These are phyloP conservation scores for Ectemnius continuus DNA, from an alignment of 2,888 invertebrate species.

Conservation along the genomic window DNA sequence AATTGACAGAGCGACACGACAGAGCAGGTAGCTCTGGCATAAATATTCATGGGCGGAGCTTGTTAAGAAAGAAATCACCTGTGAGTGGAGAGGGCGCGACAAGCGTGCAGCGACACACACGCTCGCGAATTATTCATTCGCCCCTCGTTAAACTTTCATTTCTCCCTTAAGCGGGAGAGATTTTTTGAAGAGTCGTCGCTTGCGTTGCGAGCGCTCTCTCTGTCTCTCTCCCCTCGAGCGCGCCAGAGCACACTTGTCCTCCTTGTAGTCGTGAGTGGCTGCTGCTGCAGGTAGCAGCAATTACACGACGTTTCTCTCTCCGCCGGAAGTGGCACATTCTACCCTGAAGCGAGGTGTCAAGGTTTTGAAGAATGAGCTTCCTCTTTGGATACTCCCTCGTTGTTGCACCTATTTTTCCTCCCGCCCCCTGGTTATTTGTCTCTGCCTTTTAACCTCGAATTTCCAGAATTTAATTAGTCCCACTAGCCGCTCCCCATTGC, in stretches of 20 bases:
- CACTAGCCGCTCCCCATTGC: no score
- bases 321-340: constrained; percentile 8
- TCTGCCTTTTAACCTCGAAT: no score
- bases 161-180: not conserved
- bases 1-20: no score
- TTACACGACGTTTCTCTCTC: constrained; percentile 32
- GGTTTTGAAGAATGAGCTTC: constrained; percentile 3
- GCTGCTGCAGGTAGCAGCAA: constrained; percentile 11
- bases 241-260: not conserved
- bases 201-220: not conserved
- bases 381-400: no score
- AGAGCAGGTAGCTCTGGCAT: constrained; percentile 1
- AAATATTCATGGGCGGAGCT: constrained; percentile 36
- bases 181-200: not conserved
- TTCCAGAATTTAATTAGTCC: no score
- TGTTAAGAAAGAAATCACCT: constrained; percentile 20
- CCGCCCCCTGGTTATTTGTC: no score
- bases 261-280: constrained; percentile 3
- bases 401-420: no score
- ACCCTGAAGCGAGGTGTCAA: constrained; percentile 28
- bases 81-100: not conserved
- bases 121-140: constrained; percentile 24
- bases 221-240: not conserved
- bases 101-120: not conserved
- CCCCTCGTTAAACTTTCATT: constrained; percentile 2